A percentile compares a stretch with the other conserved stretches of the same genome.
Conservation (phyloP, 2,888 invertebrate species). For the Cordylochernes scorpioides region DNA sequence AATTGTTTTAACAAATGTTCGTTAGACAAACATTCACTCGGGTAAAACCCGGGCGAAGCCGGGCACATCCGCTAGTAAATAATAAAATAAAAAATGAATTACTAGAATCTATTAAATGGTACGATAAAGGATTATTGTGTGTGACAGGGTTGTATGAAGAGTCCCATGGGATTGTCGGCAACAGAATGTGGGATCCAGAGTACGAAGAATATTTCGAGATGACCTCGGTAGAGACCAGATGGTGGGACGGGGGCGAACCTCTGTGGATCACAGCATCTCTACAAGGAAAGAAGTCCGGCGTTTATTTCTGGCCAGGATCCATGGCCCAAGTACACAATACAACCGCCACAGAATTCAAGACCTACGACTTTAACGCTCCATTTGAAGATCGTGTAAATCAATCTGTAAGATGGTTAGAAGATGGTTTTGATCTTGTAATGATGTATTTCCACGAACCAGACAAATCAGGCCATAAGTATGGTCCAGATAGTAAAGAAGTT, state of each 20-base stretch:
- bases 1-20: too few species aligned
- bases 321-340: conserved; percentile 8
- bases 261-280: conserved; percentile 14
- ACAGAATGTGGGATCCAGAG: conserved; percentile 19
- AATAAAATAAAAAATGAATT: too few species aligned
- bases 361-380: conserved; percentile 10
- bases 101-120: too few species aligned
- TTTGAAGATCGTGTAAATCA: conserved; percentile 10
- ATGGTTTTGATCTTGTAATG: conserved; percentile 11
- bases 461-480: conserved; percentile 48
- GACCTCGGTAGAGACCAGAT: conserved; percentile 2
- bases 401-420: conserved; percentile 10
- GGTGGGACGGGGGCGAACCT: conserved; percentile 16
- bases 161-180: conserved; percentile 23
- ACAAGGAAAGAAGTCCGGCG: conserved; percentile 16
- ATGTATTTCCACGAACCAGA: conserved; percentile 17
- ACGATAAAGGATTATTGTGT: not conserved
- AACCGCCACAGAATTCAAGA: conserved; percentile 14
- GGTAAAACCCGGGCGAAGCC: too few species aligned
- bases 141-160: conserved; percentile 20
- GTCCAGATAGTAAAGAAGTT: conserved; percentile 66
- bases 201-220: conserved; percentile 12
- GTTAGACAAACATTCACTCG: too few species aligned
- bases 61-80: too few species aligned
- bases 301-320: conserved; percentile 17